These are phyloP conservation scores for Myripristis jacobus DNA, from an alignment of 2,797 vertebrate species.

Conservation along the genomic window DNA sequence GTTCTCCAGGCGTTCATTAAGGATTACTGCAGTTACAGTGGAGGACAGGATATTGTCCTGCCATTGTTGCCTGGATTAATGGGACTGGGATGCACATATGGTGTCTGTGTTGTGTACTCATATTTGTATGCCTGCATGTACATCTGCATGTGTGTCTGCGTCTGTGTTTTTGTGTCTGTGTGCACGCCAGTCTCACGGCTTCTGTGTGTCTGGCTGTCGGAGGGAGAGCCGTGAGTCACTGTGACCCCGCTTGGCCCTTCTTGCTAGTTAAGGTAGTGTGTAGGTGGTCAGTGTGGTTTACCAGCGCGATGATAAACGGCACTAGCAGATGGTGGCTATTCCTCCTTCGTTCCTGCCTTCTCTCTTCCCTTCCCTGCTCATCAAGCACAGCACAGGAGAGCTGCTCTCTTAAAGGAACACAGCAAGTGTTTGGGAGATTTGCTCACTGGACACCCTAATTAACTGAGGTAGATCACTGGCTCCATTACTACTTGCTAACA, in stretches of 20 bases:
- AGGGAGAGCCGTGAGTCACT: background rate
- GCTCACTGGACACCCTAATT: too few species aligned
- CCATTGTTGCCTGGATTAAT: too few species aligned
- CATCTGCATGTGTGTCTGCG: background rate
- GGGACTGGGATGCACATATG: background rate
- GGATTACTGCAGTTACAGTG: background rate
- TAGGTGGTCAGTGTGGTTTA: background rate
- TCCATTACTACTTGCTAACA: too few species aligned
- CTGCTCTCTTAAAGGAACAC: background rate
- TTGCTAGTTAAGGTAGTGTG: background rate
- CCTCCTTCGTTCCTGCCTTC: background rate
- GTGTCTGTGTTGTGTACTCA: background rate
- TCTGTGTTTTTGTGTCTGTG: background rate
- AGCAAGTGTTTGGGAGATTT: too few species aligned
- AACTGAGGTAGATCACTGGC: too few species aligned
- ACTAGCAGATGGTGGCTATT: background rate
- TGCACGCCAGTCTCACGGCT: background rate
- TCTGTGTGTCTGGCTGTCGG: background rate
- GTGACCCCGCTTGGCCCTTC: background rate
- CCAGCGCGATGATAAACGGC: background rate
- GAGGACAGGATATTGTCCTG: background rate
- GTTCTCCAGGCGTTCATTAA: too few species aligned
- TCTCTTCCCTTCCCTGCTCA: slow-evolving; percentile 3
- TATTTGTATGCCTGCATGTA: background rate
- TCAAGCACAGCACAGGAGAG: background rate